phyloP scores from a whole-genome alignment of 2,797 vertebrate species.

The Onychomys arenicola region DNA sequence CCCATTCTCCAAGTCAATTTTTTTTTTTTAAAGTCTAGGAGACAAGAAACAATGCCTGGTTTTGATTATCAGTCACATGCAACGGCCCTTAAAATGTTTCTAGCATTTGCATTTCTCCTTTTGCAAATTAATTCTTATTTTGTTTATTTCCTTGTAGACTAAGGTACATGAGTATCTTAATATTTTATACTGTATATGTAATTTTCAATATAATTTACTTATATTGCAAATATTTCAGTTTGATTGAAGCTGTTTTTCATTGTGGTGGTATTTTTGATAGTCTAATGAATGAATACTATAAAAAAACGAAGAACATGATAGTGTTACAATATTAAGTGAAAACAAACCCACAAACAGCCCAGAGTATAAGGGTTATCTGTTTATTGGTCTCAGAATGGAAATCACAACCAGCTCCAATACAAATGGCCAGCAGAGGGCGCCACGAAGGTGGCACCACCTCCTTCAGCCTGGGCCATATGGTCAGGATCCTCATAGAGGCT shows the following conservation, averaged over 20 bases:
- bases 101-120: not conserved
- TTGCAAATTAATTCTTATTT: slow-evolving; percentile 26
- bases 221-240: not conserved
- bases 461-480: not conserved
- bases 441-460: accelerated
- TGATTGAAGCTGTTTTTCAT: not conserved
- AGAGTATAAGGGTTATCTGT: not conserved
- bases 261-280: not conserved
- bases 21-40: not conserved
- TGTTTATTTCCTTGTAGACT: not conserved
- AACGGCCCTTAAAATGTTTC: not conserved
- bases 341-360: not conserved
- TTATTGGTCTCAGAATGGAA: not conserved
- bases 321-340: not conserved
- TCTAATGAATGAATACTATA: not conserved
- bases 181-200: slow-evolving; percentile 4
- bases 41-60: not conserved
- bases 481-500: accelerated
- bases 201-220: not conserved
- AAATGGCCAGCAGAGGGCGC: slow-evolving; percentile 39
- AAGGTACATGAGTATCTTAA: not conserved
- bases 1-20: not conserved
- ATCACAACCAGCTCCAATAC: not conserved
- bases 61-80: not conserved
- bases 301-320: not conserved